Evolutionary conservation across 2,113 vertebrate species (phyloP).

Genomic region (Panurus biarmicus): DNA sequence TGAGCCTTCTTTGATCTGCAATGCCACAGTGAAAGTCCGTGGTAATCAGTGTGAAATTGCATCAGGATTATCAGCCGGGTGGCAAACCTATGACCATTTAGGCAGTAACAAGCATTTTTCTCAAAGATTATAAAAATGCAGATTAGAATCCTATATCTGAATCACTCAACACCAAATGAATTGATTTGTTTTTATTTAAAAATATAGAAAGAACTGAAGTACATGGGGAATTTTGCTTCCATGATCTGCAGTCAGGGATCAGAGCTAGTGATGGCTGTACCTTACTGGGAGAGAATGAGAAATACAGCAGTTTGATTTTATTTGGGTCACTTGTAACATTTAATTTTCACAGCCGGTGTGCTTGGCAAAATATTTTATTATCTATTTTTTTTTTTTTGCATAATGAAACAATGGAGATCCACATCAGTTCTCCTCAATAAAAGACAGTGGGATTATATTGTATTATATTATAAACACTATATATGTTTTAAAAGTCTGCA

Average conservation of each 20-base stretch:
- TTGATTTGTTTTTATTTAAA: neutral
- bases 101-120: neutral
- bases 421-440: neutral
- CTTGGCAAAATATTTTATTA: constrained; percentile 23
- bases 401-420: neutral
- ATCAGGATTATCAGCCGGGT: neutral
- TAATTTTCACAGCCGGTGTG: constrained; percentile 18
- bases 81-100: neutral
- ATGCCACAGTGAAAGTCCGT: neutral
- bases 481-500: neutral
- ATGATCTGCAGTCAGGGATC: neutral
- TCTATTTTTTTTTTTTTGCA: neutral
- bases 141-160: neutral
- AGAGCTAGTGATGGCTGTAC: neutral
- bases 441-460: neutral
- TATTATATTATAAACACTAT: too few species aligned
- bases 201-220: neutral
- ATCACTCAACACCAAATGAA: neutral
- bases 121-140: neutral
- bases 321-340: constrained; percentile 31
- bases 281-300: neutral
- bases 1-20: neutral
- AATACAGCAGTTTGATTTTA: neutral
- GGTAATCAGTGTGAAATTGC: neutral
- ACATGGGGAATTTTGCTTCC: neutral